phyloP scores from a whole-genome alignment of 1,140 invertebrate species.

The Cydia fagiglandana region DNA sequence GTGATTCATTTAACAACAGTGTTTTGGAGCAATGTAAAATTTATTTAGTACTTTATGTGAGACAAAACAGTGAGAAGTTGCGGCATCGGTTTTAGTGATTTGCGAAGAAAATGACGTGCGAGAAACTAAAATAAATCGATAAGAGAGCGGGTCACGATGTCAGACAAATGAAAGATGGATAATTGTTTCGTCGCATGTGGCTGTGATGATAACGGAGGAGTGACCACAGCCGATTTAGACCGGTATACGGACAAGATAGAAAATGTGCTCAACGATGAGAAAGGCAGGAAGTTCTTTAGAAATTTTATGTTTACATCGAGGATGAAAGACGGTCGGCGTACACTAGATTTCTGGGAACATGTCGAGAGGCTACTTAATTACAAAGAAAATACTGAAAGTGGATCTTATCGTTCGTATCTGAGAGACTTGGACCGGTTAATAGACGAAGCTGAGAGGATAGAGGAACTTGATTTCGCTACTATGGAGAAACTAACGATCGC shows the following conservation, averaged over 20 bases:
- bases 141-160: slow-evolving; percentile 44
- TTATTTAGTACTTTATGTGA: slow-evolving; percentile 24
- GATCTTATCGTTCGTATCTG: slow-evolving; percentile 49
- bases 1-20: slow-evolving; percentile 48
- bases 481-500: slow-evolving; percentile 67
- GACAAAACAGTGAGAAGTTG: slow-evolving; percentile 28
- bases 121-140: slow-evolving; percentile 51
- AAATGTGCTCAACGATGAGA: slow-evolving; percentile 74
- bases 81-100: background rate
- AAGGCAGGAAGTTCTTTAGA: slow-evolving; percentile 69
- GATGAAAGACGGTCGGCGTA: slow-evolving; percentile 60
- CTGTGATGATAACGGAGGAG: slow-evolving; percentile 67
- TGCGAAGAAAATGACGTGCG: slow-evolving; percentile 19
- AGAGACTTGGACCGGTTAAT: slow-evolving; percentile 62
- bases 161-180: slow-evolving; percentile 66
- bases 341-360: slow-evolving; percentile 70
- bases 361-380: slow-evolving; percentile 61
- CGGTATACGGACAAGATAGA: slow-evolving; percentile 77
- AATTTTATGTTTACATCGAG: slow-evolving; percentile 73
- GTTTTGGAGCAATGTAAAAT: slow-evolving; percentile 17
- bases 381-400: slow-evolving; percentile 53
- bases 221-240: slow-evolving; percentile 74
- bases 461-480: slow-evolving; percentile 69
- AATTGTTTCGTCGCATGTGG: slow-evolving; percentile 74
- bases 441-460: slow-evolving; percentile 66